Evolutionary conservation across 1,140 invertebrate species (phyloP), one percentile per base, ranked within the genome.

Genomic region (Samia ricini): DNA sequence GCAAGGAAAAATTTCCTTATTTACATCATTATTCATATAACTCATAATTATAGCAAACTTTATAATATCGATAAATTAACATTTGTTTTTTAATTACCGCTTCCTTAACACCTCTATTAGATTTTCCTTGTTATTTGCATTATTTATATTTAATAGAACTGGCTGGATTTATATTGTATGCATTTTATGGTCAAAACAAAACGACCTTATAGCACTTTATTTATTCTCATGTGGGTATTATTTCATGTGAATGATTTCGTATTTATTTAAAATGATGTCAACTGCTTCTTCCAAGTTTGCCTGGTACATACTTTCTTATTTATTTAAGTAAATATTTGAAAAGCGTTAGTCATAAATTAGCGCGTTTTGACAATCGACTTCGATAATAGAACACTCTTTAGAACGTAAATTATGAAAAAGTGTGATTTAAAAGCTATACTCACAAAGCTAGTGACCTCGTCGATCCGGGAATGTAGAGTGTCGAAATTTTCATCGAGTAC

Each of bases 401-500:
- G n/a, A n/a, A n/a, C n/a, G n/a, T n/a, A 52, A 21, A 22, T 23
- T 21, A 10, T 12, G 22, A n/a, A n/a, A n/a, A n/a, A n/a, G n/a
- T n/a, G n/a, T n/a, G n/a, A n/a, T n/a, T 59, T 51, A 69, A 58
- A 29, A 59, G 50, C 33, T 36, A 55, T 73, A 85, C 85, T 87
- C 66, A 88, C 85, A 67, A 75, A 77, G 56, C 62, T 67, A 20
- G 74, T 64, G 22, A 82, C 67, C 63, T 87, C 81, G 49, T 80
- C 79, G 0, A 76, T 60, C 3, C 72, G 72, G 0, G 83, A 87
- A 61, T 89, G 82, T 23, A 88, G 73, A 12, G 68, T 72, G 57
- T 89, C 87, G 19, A 78, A 72, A 29, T 79, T 82, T 52, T 89
- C 83, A 52, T 80, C 79, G 12, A 68, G 36, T 33, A 66, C 71